Base-by-base conservation (phyloP, 2,797 vertebrate genomes). In the Ispidina picta region DNA sequence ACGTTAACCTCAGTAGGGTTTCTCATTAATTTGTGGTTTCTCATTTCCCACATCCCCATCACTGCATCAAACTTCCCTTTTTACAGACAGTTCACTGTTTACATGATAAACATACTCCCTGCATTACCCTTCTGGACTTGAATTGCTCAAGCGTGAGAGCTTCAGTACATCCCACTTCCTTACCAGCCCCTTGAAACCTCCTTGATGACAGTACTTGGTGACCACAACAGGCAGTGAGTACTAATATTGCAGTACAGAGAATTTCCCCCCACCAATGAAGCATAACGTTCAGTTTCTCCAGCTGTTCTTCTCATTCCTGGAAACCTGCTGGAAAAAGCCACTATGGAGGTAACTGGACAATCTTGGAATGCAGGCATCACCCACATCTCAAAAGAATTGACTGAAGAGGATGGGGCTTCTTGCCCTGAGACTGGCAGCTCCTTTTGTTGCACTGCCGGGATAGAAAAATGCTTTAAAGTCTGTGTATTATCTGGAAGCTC, bases 81-180 rank as follows among this genome's bases (percentile, higher is more conserved):
- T 89, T 78, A 77, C 64, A 80, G 73, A 74, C 22, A 9, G 66
- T 79, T 95, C 83, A 92, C 73, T 89, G 85, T 95, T 96, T 97
- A 90, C 88, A 77, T 91, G 92, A 95, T 70, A 94, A 94, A 93
- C 80, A 83, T 79, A 93, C 96, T 97, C 92, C 92, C 89, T 56
- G 51, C 86, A 52, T 94, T 93, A 83, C 95, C 94, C 92, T 96
- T 95, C 83, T 89, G 85, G 87, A 96, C 92, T 93, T 80, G 49
- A 82, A 95, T 96, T 97, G 93, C 96, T 91, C 89, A 98, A 97
- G 93, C 15, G 0, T 91, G 92, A 96, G 95, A 94, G 83, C 69
- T 91, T 86, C 95, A 94, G 95, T 94, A 82, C 71, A 78, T 94
- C 94, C 91, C 93, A 97, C 96, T 97, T 98, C 97, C 96, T 97